phyloP scores from a whole-genome alignment of 1,140 invertebrate genomes.

The Papilio xuthus region DNA sequence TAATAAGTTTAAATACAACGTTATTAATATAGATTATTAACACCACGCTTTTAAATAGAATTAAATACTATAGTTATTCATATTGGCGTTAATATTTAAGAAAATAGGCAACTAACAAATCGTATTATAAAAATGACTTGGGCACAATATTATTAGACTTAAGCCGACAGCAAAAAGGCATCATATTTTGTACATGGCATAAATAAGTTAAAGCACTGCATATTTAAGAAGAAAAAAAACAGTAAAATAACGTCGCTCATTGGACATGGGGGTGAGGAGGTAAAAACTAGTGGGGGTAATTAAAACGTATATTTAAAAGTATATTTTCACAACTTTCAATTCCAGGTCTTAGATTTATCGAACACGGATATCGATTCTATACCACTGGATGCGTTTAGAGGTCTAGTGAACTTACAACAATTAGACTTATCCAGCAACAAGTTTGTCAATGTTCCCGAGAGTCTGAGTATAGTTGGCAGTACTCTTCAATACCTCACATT shows the following conservation, averaged over 20 bases:
- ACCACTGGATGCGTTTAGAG: slow-evolving; percentile 75
- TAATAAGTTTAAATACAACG: background rate
- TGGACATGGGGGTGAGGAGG: background rate
- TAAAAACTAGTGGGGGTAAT: background rate
- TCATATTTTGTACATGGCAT: background rate
- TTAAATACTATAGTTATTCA: background rate
- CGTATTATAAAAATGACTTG: background rate
- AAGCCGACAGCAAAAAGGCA: background rate
- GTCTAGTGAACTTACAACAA: slow-evolving; percentile 74
- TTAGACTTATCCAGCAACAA: slow-evolving; percentile 83
- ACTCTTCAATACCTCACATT: slow-evolving; percentile 82
- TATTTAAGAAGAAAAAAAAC: background rate
- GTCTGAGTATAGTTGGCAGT: slow-evolving; percentile 76
- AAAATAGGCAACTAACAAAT: background rate
- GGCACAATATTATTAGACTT: background rate
- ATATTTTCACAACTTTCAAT: slow-evolving; percentile 38
- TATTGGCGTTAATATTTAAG: background rate
- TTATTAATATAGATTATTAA: background rate
- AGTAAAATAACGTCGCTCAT: background rate
- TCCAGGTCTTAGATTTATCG: slow-evolving; percentile 83
- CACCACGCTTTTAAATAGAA: background rate
- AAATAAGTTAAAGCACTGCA: background rate
- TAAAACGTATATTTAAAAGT: too few relatives aligned
- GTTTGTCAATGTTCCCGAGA: slow-evolving; percentile 82
- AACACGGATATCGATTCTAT: slow-evolving; percentile 81